Evolutionary conservation across 2,113 vertebrate genomes (phyloP).

Genomic region (Piprites chloris): DNA sequence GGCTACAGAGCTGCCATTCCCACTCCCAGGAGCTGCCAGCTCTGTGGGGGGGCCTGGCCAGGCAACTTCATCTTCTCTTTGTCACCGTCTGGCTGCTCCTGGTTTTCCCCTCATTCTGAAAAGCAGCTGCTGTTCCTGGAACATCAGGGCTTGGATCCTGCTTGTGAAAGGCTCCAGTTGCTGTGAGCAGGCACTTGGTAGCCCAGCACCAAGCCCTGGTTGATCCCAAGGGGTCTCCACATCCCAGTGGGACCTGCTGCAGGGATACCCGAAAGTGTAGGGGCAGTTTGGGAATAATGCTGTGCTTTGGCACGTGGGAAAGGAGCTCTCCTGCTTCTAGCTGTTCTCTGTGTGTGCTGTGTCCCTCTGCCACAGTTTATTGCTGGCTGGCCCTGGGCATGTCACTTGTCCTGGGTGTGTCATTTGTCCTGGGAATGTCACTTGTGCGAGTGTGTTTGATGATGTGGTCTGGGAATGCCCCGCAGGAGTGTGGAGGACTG

Average conservation of each 20-base stretch:
- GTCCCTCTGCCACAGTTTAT: not conserved
- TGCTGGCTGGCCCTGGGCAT: accelerated
- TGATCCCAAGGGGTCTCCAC: not conserved
- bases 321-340: not conserved
- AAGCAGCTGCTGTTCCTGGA: not conserved
- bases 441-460: accelerated
- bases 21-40: not conserved
- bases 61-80: not conserved
- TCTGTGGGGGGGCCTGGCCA: not conserved
- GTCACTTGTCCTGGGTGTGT: not conserved
- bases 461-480: not conserved
- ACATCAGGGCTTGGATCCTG: not conserved
- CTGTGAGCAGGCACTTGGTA: not conserved
- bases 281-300: not conserved
- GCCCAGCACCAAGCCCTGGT: not conserved
- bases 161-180: not conserved
- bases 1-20: not conserved
- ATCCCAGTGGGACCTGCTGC: not conserved
- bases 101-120: not conserved
- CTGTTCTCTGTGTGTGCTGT: accelerated
- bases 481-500: not conserved
- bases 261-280: not conserved
- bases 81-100: accelerated
- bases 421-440: no score
- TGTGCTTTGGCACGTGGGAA: accelerated